Evolutionary conservation across 2,888 invertebrate genomes (phyloP), one percentile per base, ranked within the genome.

Genomic region (Cetonia aurata): DNA sequence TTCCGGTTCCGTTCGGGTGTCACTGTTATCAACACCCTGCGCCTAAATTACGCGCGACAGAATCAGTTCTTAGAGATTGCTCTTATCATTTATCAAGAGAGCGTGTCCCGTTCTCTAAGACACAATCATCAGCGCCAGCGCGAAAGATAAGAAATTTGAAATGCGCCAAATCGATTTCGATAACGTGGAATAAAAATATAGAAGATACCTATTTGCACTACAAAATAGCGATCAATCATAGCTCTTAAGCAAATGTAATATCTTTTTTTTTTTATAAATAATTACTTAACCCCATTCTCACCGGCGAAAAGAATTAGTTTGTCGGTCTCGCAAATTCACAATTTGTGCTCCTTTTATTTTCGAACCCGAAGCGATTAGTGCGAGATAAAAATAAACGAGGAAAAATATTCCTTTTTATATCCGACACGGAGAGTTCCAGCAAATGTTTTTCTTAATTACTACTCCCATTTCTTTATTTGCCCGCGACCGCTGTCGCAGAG

Each of bases 1-100:
- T 78, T 79, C 80, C 79, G 79, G 76, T 80, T 80, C 80, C 80
- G 76, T 75, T 75, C 57, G 55, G 73, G 74, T 77, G 76, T 76
- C 78, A 74, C 73, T 76, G 72, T 78, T 79, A 65, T 65, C 52
- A 8, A 1, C 37, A 52, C 33, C 62, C 56, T 60, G 71, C 55
- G 62, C 62, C 70, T 65, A 65, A 65, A 65, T 65, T 37, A 65
- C 62, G 33, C 33, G 9, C 37, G 8, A 52, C 41, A 72, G 73
- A 73, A 73, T 72, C 72, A 72, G 72, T 75, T 75, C 76, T 75
- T 76, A 60, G 42, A 71, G 74, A 75, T 75, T 74, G 70, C 13
- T 25, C 31, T 70, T 75, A 74, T 74, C 74, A 55, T 17, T 71
- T 75, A 74, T 65, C 62, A 50, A 65, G 62, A 15, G 62, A 65